phyloP scores from a whole-genome alignment of 2,888 invertebrate species.

The Pimpla rufipes region DNA sequence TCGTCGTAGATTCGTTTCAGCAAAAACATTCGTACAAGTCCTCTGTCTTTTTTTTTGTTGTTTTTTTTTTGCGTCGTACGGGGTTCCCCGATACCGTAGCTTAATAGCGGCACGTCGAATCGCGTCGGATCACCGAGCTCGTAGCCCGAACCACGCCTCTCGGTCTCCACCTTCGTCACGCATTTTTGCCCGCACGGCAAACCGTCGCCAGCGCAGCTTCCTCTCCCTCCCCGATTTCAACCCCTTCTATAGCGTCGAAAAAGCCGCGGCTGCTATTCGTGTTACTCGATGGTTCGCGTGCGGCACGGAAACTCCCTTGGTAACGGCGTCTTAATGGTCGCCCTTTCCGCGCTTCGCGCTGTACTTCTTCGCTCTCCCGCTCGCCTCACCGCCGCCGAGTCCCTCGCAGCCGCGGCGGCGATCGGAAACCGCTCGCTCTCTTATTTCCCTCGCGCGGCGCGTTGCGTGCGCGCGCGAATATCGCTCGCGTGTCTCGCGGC shows the following conservation, averaged over 20 bases:
- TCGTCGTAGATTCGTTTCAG: slow-evolving; percentile 47
- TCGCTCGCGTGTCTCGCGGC: slow-evolving; percentile 49
- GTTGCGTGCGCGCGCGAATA: slow-evolving; percentile 51
- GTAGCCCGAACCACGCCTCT: slow-evolving; percentile 61
- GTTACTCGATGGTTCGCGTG: slow-evolving; percentile 53
- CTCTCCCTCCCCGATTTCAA: slow-evolving; percentile 43
- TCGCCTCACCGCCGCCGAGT: slow-evolving; percentile 47
- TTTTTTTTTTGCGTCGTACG: too few species aligned
- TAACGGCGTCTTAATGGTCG: slow-evolving; percentile 42
- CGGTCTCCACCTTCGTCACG: slow-evolving; percentile 22
- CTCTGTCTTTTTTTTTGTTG: neutral
- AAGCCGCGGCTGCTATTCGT: neutral
- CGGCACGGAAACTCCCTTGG: slow-evolving; percentile 35
- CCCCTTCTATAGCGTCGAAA: slow-evolving; percentile 28
- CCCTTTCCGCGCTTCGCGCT: neutral
- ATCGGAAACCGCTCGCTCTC: slow-evolving; percentile 43
- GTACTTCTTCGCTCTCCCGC: slow-evolving; percentile 45
- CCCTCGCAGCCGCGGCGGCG: slow-evolving; percentile 41
- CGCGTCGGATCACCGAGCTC: slow-evolving; percentile 47
- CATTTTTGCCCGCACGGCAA: neutral
- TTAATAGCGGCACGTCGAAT: neutral
- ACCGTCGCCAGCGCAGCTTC: slow-evolving; percentile 15
- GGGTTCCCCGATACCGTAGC: too few species aligned
- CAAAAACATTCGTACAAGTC: neutral
- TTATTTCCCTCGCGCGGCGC: slow-evolving; percentile 36